These are phyloP conservation scores for Montipora sp. DNA, from an alignment of 64 coral and sea anemone genomes.

Conservation along the genomic window DNA sequence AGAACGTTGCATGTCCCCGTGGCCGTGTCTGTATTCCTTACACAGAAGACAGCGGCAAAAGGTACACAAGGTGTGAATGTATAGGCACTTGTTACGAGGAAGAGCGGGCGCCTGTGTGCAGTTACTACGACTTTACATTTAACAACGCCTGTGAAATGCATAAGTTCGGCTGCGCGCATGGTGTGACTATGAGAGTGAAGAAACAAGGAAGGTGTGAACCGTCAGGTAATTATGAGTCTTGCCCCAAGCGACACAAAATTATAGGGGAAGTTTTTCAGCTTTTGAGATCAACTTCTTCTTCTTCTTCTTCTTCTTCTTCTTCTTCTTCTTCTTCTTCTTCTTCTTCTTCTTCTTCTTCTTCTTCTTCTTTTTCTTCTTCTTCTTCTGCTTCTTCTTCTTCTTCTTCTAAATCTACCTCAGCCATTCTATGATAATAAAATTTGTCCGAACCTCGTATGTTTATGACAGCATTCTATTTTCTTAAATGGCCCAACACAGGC, in stretches of 20 bases:
- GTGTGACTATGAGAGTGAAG: slow-evolving; percentile 38
- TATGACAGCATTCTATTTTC: too few relatives aligned
- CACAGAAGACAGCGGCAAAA: neutral
- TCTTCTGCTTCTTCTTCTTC: too few relatives aligned
- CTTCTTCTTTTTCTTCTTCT: too few relatives aligned
- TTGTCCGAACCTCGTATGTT: too few relatives aligned
- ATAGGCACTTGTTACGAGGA: neutral
- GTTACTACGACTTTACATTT: slow-evolving; percentile 23
- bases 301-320: too few relatives aligned
- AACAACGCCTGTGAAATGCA: slow-evolving; percentile 63
- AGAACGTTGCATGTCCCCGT: neutral
- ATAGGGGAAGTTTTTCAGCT: too few relatives aligned
- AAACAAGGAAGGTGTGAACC: slow-evolving; percentile 31
- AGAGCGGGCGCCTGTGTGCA: slow-evolving; percentile 18
- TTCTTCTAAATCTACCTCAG: too few relatives aligned
- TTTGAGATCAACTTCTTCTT: too few relatives aligned
- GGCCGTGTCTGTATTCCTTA: neutral
- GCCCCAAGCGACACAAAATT: neutral
- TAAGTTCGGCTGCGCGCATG: slow-evolving; percentile 24
- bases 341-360: too few relatives aligned
- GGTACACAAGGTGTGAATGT: slow-evolving; percentile 33
- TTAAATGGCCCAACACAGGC: too few relatives aligned
- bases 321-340: too few relatives aligned
- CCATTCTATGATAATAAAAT: too few relatives aligned
- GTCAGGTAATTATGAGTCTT: neutral